Conservation (phyloP, 2,797 vertebrate genomes). For the Scomberomorus guttatus region DNA sequence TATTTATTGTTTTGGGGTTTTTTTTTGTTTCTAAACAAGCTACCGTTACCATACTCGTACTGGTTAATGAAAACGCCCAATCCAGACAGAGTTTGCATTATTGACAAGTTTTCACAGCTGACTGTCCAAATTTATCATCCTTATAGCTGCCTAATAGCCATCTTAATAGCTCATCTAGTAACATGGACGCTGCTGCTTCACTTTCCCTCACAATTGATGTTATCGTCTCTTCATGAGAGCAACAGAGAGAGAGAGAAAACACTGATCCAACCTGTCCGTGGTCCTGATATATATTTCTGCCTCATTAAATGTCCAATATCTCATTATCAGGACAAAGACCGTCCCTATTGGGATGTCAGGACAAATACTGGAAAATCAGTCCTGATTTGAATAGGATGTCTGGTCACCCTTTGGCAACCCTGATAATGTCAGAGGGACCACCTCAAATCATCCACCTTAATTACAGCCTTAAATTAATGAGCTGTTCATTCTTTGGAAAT, state of each 20-base stretch:
- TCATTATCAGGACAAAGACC: constrained; percentile 42
- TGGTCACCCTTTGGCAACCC: constrained; percentile 17
- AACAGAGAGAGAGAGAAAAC: neutral
- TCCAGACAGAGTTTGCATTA: too few species aligned
- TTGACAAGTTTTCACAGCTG: neutral
- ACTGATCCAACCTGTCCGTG: constrained; percentile 23
- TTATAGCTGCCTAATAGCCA: neutral
- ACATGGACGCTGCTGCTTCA: neutral
- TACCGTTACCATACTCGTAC: too few species aligned
- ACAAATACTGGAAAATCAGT: neutral
- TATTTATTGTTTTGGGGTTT: too few species aligned
- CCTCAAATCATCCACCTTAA: constrained; percentile 30
- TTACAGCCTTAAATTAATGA: constrained; percentile 28
- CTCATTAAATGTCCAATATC: constrained; percentile 36
- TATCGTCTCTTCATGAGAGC: neutral
- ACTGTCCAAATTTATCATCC: neutral
- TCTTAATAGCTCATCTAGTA: neutral
- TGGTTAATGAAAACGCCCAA: too few species aligned
- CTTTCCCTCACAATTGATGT: neutral
- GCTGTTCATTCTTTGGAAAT: neutral
- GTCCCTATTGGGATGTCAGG: neutral
- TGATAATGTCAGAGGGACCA: constrained; percentile 17
- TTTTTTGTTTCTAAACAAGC: too few species aligned
- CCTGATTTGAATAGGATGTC: constrained; percentile 33
- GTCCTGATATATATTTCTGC: constrained; percentile 21